These are phyloP conservation scores for Zoroaster sp. DNA, from an alignment of 53 echinoderm and acorn worm genomes.

Conservation along the genomic window DNA sequence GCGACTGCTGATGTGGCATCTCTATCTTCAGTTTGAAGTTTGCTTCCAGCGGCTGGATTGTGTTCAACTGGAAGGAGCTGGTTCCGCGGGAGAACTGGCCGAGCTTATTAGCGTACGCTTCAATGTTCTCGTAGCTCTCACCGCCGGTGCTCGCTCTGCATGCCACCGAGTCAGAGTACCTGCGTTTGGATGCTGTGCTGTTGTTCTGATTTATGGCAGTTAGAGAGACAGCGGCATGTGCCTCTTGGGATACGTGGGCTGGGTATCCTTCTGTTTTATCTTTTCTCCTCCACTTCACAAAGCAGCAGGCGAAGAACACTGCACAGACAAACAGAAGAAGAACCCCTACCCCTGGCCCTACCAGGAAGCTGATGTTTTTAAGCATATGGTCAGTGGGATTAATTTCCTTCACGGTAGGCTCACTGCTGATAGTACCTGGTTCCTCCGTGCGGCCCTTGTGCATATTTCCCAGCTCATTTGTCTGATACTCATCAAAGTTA, in stretches of 20 bases:
- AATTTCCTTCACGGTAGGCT: background rate
- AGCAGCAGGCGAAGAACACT: constrained; percentile 61
- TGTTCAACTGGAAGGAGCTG: constrained; percentile 71
- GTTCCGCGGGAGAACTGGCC: constrained; percentile 71
- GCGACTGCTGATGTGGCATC: constrained; percentile 61
- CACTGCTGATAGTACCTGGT: background rate
- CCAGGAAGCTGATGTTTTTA: constrained; percentile 76
- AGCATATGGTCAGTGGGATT: background rate
- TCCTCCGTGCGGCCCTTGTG: background rate
- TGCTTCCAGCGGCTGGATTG: constrained; percentile 73
- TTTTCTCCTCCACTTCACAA: constrained; percentile 55
- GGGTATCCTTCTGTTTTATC: constrained; percentile 15
- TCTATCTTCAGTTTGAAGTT: constrained; percentile 82
- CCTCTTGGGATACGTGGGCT: constrained; percentile 23
- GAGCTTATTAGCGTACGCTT: constrained; percentile 71
- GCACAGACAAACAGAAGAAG: constrained; percentile 73
- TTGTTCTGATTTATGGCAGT: constrained; percentile 69
- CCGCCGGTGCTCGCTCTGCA: constrained; percentile 61
- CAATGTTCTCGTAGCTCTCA: constrained; percentile 72
- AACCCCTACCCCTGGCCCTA: constrained; percentile 80
- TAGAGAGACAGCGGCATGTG: constrained; percentile 58
- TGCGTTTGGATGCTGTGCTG: constrained; percentile 58
- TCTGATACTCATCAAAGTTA: background rate
- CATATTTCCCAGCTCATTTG: background rate
- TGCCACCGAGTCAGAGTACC: constrained; percentile 76